These are phyloP conservation scores for Caenorhabditis angaria DNA, from an alignment of 2,888 invertebrate species.

Conservation along the genomic window DNA sequence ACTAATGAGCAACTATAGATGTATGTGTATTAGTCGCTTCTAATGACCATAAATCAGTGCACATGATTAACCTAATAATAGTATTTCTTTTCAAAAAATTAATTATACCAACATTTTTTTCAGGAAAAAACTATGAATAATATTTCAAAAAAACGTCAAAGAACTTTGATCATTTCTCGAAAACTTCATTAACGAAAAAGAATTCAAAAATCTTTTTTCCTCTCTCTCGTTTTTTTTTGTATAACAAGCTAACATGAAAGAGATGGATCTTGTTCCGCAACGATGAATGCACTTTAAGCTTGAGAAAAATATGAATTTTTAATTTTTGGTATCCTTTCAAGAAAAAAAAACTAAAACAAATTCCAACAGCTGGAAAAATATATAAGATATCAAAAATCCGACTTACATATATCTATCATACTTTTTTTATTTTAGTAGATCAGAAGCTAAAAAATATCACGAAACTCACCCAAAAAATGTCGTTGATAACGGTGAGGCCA, in stretches of 20 bases:
- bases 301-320: neutral
- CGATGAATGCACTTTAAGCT: neutral
- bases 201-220: too few species aligned
- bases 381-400: neutral
- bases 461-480: slow-evolving; percentile 28
- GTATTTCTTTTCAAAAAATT: too few species aligned
- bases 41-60: neutral
- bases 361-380: neutral
- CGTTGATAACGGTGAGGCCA: slow-evolving; percentile 41
- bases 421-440: neutral
- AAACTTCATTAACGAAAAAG: neutral
- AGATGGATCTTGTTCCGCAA: slow-evolving; percentile 1
- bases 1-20: neutral
- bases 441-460: neutral
- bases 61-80: too few species aligned
- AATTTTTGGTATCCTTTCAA: neutral
- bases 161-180: too few species aligned
- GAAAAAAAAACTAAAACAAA: neutral
- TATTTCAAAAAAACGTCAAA: too few species aligned
- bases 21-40: neutral
- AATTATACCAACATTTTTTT: too few species aligned
- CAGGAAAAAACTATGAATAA: too few species aligned
- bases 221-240: too few species aligned
- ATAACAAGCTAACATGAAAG: too few species aligned
- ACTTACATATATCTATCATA: neutral